These are phyloP conservation scores for Andrena minutula DNA, from an alignment of 2,888 invertebrate genomes.

Conservation along the genomic window DNA sequence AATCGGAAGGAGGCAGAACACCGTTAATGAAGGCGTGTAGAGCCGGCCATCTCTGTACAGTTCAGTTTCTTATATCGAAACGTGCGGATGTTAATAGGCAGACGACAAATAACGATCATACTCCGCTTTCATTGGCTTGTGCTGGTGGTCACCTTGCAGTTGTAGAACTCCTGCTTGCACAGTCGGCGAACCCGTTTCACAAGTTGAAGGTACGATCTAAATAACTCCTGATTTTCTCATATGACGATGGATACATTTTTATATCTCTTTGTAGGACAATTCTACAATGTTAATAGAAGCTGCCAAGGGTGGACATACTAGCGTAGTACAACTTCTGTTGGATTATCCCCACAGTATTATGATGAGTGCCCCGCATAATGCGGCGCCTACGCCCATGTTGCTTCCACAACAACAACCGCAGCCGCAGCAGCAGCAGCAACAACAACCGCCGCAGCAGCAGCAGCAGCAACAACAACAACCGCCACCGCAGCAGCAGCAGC, in stretches of 20 bases:
- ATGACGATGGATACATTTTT: not conserved
- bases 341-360: slow-evolving; percentile 96
- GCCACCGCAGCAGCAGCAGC: slow-evolving; percentile 70
- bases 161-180: slow-evolving; percentile 95
- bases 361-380: slow-evolving; percentile 86
- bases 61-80: slow-evolving; percentile 97
- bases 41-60: slow-evolving; percentile 98
- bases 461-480: slow-evolving; percentile 72
- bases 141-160: slow-evolving; percentile 98
- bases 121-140: slow-evolving; percentile 97
- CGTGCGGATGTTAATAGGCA: slow-evolving; percentile 94
- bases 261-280: slow-evolving; percentile 90
- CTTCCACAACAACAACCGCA: slow-evolving; percentile 77
- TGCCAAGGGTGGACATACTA: slow-evolving; percentile 98
- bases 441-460: slow-evolving; percentile 69
- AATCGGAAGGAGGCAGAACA: slow-evolving; percentile 98
- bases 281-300: slow-evolving; percentile 99
- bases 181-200: slow-evolving; percentile 97
- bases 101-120: slow-evolving; percentile 98
- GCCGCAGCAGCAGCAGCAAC: slow-evolving; percentile 67
- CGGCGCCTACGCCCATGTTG: slow-evolving; percentile 77
- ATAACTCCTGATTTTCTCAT: not conserved
- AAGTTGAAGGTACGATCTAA: slow-evolving; percentile 91
- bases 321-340: slow-evolving; percentile 96
- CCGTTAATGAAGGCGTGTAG: slow-evolving; percentile 99